Evolutionary conservation across 53 echinoderm and acorn worm species (phyloP), one percentile per base, ranked within the genome.

Genomic region (Temnopleurus reevesii): DNA sequence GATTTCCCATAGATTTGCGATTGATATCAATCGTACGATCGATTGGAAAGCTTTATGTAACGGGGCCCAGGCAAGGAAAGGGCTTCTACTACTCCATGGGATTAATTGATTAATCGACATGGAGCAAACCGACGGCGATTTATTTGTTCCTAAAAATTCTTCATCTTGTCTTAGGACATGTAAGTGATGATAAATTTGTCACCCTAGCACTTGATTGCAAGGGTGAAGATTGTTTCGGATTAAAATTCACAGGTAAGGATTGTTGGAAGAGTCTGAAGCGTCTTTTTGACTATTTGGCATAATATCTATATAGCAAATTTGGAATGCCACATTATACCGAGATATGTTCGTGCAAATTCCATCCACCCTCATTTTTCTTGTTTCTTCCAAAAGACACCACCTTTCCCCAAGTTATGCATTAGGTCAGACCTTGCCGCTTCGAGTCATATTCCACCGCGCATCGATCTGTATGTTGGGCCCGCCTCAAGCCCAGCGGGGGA

Each of bases 401-500:
- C 81, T 81, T 81, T 81, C 15, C 0, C 53, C 26, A 33, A 81
- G 81, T 81, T 81, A 81, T 81, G 81, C 54, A 17, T 45, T 51
- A 81, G 81, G 81, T 81, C 81, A 81, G 49, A 28, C 18, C 15
- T 47, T 17, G 27, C 13, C 26, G 27, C 49, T 81, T 33, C 81
- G 81, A 81, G 51, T 81, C 81, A 53, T 81, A 53, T 81, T 81
- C 81, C 81, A 81, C 46, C 31, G 31, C 31, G 30, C 30, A 31
- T 46, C 30, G 53, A 31, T 27, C 53, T 81, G 36, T 84, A 46
- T 33, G 64, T 46, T 63, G 61, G 61, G 45, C 61, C 44, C 86
- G 46, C 64, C 19, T 86, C 30, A 45, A 6, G 86, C 86, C 15
- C 86, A 46, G 86, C 86, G 64, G 64, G 86, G 21, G 45, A n/a